Base-by-base conservation (phyloP, 2,113 vertebrate genomes). In the Leptodactylus fuscus region DNA sequence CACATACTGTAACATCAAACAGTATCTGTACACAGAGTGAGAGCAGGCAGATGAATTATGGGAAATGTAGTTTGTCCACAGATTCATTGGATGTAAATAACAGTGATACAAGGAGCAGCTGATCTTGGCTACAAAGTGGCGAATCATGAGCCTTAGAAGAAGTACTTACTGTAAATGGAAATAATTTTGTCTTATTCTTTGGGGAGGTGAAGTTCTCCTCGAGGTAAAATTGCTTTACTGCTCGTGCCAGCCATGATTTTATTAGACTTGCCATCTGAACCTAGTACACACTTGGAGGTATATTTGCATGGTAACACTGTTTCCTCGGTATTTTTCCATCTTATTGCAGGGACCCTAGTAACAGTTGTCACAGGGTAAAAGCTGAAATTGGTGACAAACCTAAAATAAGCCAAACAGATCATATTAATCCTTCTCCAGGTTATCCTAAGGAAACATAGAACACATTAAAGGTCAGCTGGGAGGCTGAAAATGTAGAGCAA, bases 381-480 rank as follows among this genome's bases (percentile, higher is more conserved):
- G 20, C 4, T 53, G 22, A 34, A 55, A 55, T 34, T 24, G 32
- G 67, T 44, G 38, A 48, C 36, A 75, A 24, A 48, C 53, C 53
- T 32, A 75, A 75, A 83, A 76, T 41, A 76, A 83, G 29, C 53
- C 27, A 5, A 46, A 18, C 18, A 32, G 22, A 75, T 12, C 49
- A 6, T 29, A 83, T 27, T 46, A 44, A 58, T 74, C 46, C 49
- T 32, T 36, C 9, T 75, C 41, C 34, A 58, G 36, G 32, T 60
- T 46, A 3, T 62, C 41, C 53, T 41, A 58, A 24, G 53, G 29
- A 76, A 9, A 82, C n/a, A 53, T 73, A 18, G 41, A 62, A 76
- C 29, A 76, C 27, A 62, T 62, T 48, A 65, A 76, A 76, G 53
- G 71, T 76, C 55, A 84, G n/a, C 18, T 12, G 71, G 38, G 82